A percentile compares a stretch with the other conserved stretches of the same genome.
phyloP scores from a whole-genome alignment of 2,888 invertebrate genomes.

The Argyra leucocephala region DNA sequence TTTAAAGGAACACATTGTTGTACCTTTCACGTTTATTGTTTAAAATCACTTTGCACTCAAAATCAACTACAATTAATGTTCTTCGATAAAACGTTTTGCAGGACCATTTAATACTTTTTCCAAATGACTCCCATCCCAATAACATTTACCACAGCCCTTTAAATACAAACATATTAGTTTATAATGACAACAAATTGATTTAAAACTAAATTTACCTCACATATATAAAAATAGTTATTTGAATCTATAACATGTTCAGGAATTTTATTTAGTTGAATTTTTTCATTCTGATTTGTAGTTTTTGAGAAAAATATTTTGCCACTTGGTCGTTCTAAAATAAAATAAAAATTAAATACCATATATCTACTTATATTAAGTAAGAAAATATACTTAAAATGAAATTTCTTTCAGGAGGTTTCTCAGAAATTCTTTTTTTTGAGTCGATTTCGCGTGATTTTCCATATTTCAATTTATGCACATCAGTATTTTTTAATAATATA shows the following conservation, averaged over 20 bases:
- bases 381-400: slow-evolving; percentile 15
- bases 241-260: slow-evolving; percentile 36
- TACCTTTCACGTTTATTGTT: background rate
- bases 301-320: slow-evolving; percentile 14
- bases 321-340: slow-evolving; percentile 17
- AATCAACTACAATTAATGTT: background rate
- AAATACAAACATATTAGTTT: slow-evolving; percentile 21
- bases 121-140: slow-evolving; percentile 24
- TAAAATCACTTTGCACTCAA: background rate
- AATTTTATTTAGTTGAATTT: slow-evolving; percentile 31
- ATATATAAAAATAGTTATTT: slow-evolving; percentile 22
- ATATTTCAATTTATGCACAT: background rate
- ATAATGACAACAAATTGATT: too few relatives aligned
- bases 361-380: background rate
- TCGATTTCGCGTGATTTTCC: background rate
- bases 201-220: slow-evolving; percentile 17
- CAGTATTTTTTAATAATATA: slow-evolving; percentile 18
- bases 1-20: slow-evolving; percentile 10
- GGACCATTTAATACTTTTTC: slow-evolving; percentile 18
- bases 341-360: background rate
- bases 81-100: slow-evolving; percentile 16
- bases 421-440: background rate
- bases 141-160: slow-evolving; percentile 35
- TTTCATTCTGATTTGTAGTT: slow-evolving; percentile 17
- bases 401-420: slow-evolving; percentile 15